These are phyloP conservation scores for Lethrus apterus DNA, from an alignment of 1,140 invertebrate species.

Conservation along the genomic window DNA sequence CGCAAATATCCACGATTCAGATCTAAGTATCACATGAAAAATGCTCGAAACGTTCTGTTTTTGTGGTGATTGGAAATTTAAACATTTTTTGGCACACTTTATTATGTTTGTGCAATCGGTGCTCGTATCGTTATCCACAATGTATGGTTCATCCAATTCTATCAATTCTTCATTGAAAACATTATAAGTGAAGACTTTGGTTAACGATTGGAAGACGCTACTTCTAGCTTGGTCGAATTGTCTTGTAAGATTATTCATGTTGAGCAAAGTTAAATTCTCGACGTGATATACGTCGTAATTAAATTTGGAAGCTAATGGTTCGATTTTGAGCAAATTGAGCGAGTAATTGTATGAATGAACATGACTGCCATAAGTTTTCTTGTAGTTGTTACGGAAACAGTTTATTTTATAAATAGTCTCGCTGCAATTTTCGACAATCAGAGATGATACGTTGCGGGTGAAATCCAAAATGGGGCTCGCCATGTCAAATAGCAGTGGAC, in stretches of 20 bases:
- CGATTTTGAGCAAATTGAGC: constrained; percentile 28
- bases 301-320: constrained; percentile 26
- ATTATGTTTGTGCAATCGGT: not conserved
- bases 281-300: constrained; percentile 30
- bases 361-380: constrained; percentile 6
- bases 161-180: constrained; percentile 28
- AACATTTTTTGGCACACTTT: not conserved
- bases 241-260: constrained; percentile 3
- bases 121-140: not conserved
- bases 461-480: constrained; percentile 27
- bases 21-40: constrained; percentile 18
- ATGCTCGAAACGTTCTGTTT: no score
- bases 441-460: constrained; percentile 18
- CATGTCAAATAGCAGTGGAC: constrained; percentile 30
- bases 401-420: constrained; percentile 29
- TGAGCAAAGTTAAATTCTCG: constrained; percentile 20
- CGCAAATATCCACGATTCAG: constrained; percentile 45
- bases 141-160: constrained; percentile 13
- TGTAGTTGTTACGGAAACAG: constrained; percentile 27
- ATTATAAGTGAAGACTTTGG: constrained; percentile 28
- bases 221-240: constrained; percentile 5
- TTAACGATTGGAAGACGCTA: constrained; percentile 20
- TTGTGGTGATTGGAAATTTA: constrained; percentile 1
- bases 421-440: constrained; percentile 27
- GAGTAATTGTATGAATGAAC: not conserved